Evolutionary conservation across 2,113 vertebrate genomes (phyloP), one percentile per base, ranked within the genome.

Genomic region (Tursiops truncatus): DNA sequence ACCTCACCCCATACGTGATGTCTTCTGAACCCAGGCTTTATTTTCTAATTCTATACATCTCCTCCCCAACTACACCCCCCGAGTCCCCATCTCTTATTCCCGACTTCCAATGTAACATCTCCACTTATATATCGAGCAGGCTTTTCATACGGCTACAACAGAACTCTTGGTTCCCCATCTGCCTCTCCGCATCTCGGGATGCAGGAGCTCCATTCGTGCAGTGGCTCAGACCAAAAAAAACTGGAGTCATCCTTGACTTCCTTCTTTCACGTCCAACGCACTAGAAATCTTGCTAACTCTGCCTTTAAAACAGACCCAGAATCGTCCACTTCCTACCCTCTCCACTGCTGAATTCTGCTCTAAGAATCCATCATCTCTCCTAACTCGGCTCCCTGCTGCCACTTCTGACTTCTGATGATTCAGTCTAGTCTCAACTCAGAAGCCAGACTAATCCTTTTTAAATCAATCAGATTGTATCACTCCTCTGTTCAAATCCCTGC

Each of bases 221-320:
- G 33, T 38, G 47, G 56, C 38, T 87, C 74, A 44, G 47, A 62
- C 60, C 77, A 86, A 58, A 44, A 36, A 60, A 14, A 36, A 26
- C 15, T 74, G 8, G 7, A 47, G 71, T 68, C 53, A 38, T 44
- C 38, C 73, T 79, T 73, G 67, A 62, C 23, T 47, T 9, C 56
- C 47, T 60, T 67, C 63, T 70, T 56, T 81, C 68, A 93, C 18
- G 50, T 31, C 53, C 44, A 71, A n/a, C n/a, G 3, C 20, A 3
- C 36, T 65, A 63, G 65, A 89, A 67, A 91, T 65, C 26, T 25
- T n/a, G 44, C 65, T 41, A 31, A 50, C 17, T 53, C 31, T 11
- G 1, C 60, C 81, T 93, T 94, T 76, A 70, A 89, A 91, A 89
- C 17, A 84, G 82, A 92, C 12, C 62, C n/a, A 36, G n/a, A 95